Evolutionary conservation across 2,797 vertebrate species (phyloP).

Genomic region (Coracias cyanogaster): DNA sequence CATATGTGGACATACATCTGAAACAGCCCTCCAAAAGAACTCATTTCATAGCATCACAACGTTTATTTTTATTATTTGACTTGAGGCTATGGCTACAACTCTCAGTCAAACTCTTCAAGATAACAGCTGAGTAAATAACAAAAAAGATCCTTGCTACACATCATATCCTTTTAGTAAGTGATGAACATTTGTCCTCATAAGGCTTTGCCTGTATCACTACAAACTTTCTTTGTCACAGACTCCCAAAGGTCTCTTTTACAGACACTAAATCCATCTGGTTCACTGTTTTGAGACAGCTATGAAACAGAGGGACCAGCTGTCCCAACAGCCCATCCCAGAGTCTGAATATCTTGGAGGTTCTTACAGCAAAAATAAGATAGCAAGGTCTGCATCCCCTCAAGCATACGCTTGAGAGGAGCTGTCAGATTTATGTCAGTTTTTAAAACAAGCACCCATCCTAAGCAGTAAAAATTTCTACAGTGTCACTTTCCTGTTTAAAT

Average conservation of each 20-base stretch:
- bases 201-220: background rate
- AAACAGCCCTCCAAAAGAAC: background rate
- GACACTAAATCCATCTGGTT: constrained; percentile 1
- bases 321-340: background rate
- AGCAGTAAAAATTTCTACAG: background rate
- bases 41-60: background rate
- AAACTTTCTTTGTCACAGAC: background rate
- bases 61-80: background rate
- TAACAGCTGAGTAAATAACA: background rate
- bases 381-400: background rate
- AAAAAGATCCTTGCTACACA: background rate
- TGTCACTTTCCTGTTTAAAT: background rate
- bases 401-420: background rate
- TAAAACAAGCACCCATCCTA: background rate
- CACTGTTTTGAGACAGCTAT: background rate
- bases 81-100: background rate
- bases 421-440: background rate
- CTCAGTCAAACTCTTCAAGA: background rate
- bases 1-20: background rate
- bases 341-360: background rate
- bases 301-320: constrained; percentile 1
- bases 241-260: background rate
- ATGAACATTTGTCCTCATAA: background rate
- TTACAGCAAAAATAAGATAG: background rate
- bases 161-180: background rate